Base-by-base conservation (phyloP, 2,113 vertebrate species). In the Spea bombifrons region DNA sequence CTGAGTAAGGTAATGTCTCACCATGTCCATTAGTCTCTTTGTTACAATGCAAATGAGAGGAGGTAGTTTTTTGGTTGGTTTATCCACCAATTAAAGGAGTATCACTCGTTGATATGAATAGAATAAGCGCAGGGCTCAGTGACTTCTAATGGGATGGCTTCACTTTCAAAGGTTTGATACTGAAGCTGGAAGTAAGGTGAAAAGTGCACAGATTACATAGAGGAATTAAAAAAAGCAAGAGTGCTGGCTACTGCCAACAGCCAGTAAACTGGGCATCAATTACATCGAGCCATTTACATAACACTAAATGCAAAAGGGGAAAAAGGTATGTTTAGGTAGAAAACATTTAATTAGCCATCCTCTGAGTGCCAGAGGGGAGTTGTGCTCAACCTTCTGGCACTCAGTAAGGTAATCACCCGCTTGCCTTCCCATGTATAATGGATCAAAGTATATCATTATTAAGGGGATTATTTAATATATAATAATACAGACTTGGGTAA, bases 11-110 rank as follows among this genome's bases (percentile, higher is more conserved):
- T 16, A 75, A 82, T 83, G 83, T 88, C 88, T 88, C 83, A 71
- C 81, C 76, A 84, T 85, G 83, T 84, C 85, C 81, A 84, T 86
- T 85, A 83, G 82, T 75, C 85, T 84, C 71, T 82, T 90, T 91
- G 89, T 92, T 82, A 70, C 83, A 81, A 89, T 91, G 89, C 84
- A 90, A 92, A 92, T 85, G 85, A 83, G 83, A 79, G 73, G 82
- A 83, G 85, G 78, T 84, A 81, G 83, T 91, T 88, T 91, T 89
- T 84, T 83, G 57, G 82, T 74, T 80, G 71, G 85, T 88, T 90
- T 89, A 90, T 88, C 88, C 81, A 77, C 91, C 88, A 89, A 88
- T 87, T 89, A 84, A 83, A 88, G 84, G 76, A 87, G 68, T 88
- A 89, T 89, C 85, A 85, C 87, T 89, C 90, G 66, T 88, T 84